These are phyloP conservation scores for Crocodylus rhombifer DNA, from an alignment of 2,797 vertebrate genomes.

Conservation along the genomic window DNA sequence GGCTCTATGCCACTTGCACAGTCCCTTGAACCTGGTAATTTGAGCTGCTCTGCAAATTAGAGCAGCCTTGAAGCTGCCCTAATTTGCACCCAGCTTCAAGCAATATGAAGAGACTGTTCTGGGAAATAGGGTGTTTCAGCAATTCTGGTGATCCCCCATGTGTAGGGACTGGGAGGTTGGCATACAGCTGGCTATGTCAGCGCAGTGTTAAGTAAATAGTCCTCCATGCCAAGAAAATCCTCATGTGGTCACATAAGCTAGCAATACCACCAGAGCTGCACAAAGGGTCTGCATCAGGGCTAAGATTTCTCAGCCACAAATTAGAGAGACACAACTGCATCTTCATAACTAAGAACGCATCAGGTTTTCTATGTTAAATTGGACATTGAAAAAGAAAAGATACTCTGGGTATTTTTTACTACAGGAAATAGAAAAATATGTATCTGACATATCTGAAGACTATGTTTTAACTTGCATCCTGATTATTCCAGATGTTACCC, in stretches of 20 bases:
- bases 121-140: not conserved
- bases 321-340: accelerated
- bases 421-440: slow-evolving; percentile 68
- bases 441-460: slow-evolving; percentile 57
- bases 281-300: accelerated
- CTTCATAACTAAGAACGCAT: accelerated
- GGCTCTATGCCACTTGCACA: not conserved
- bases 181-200: accelerated
- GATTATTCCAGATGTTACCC: slow-evolving; percentile 64
- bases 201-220: accelerated
- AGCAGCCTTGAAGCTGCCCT: not conserved
- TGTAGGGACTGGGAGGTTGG: not conserved
- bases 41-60: not conserved
- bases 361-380: not conserved
- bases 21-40: not conserved
- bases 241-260: accelerated
- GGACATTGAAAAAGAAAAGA: not conserved
- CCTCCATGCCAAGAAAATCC: accelerated
- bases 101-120: accelerated
- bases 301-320: accelerated
- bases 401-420: slow-evolving; percentile 14
- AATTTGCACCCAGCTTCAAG: not conserved
- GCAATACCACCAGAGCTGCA: accelerated
- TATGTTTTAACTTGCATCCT: slow-evolving; percentile 53
- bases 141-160: accelerated